phyloP scores from a whole-genome alignment of 2,888 invertebrate species.

The Metacarcinus magister region DNA sequence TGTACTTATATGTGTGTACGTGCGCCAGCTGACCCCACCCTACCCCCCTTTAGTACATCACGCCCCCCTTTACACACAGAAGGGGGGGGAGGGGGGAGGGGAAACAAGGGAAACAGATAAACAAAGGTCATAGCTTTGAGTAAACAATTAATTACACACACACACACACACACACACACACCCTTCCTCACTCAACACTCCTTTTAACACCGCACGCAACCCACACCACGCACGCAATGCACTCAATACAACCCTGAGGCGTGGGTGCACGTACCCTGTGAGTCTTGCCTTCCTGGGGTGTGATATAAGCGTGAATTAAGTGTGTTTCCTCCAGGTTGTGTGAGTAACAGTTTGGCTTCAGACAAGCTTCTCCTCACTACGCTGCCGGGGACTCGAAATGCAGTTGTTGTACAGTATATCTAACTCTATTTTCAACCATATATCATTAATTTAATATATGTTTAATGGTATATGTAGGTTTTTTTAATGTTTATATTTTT shows the following conservation, averaged over 20 bases:
- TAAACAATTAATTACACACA: slow-evolving; percentile 60
- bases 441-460: no score
- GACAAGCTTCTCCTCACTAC: slow-evolving; percentile 63
- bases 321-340: neutral
- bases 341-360: slow-evolving; percentile 2
- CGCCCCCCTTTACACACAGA: neutral
- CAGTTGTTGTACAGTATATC: slow-evolving; percentile 32
- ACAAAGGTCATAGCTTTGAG: slow-evolving; percentile 4
- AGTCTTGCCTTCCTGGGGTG: slow-evolving; percentile 56
- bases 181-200: neutral
- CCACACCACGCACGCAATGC: neutral
- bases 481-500: no score
- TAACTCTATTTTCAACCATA: neutral
- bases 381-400: neutral
- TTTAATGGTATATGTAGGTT: no score
- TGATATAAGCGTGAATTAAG: neutral
- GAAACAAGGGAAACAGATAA: neutral
- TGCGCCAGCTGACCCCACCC: neutral
- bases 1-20: neutral
- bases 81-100: neutral
- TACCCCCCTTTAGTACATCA: neutral
- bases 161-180: slow-evolving; percentile 21
- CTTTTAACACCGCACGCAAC: neutral
- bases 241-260: neutral
- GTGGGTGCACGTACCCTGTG: neutral